Conservation (phyloP, 2,797 vertebrate genomes). For the Lerista edwardsae region DNA sequence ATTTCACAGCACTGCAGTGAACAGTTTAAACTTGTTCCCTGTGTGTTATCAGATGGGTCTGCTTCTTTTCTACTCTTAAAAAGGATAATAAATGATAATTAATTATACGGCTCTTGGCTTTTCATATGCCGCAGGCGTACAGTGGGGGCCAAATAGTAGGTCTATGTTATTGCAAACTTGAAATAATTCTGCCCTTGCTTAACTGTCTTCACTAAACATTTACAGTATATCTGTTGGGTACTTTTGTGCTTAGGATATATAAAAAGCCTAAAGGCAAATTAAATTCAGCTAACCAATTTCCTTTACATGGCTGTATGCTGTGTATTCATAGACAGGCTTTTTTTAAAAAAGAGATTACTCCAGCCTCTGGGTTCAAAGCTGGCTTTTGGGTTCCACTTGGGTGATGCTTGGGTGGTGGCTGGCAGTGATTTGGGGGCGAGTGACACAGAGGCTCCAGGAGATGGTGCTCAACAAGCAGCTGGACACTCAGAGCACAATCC, state of each 20-base stretch:
- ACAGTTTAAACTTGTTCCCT: slow-evolving; percentile 72
- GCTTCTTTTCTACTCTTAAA: slow-evolving; percentile 70
- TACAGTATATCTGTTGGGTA: slow-evolving; percentile 10
- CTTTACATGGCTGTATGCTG: neutral
- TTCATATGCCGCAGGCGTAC: slow-evolving; percentile 28
- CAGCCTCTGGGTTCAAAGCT: too few species aligned
- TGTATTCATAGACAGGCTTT: neutral
- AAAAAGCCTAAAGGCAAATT: neutral
- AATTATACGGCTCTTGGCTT: slow-evolving; percentile 69
- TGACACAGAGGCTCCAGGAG: too few species aligned
- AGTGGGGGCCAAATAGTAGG: slow-evolving; percentile 54
- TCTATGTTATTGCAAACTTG: slow-evolving; percentile 72
- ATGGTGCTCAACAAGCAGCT: too few species aligned
- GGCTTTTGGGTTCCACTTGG: too few species aligned
- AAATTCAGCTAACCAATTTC: neutral
- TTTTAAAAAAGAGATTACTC: neutral
- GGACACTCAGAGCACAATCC: too few species aligned
- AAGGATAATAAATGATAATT: slow-evolving; percentile 79
- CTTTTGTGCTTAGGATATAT: neutral
- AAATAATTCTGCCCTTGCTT: slow-evolving; percentile 61
- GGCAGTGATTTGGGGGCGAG: too few species aligned
- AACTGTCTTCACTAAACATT: slow-evolving; percentile 74
- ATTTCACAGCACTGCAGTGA: slow-evolving; percentile 76
- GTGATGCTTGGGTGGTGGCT: too few species aligned
- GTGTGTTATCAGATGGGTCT: slow-evolving; percentile 52